Evolutionary conservation across 2,888 invertebrate genomes (phyloP).

Genomic region (Cabera pusaria): DNA sequence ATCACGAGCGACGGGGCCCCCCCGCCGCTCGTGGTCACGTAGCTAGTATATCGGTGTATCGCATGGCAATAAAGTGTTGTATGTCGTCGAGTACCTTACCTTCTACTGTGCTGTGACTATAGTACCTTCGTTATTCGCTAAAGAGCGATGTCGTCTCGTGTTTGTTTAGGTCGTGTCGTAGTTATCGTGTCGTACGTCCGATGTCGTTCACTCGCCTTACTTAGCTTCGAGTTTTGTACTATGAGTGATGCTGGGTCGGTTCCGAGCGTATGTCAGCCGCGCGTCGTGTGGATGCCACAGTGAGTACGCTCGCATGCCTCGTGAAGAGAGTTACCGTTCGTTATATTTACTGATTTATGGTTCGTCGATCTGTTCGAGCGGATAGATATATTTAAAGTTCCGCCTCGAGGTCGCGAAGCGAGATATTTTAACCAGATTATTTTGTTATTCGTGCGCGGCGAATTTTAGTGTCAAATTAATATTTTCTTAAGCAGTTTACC

Average conservation of each 20-base stretch:
- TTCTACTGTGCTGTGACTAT: constrained; percentile 28
- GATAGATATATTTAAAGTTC: constrained; percentile 17
- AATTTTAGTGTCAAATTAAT: constrained; percentile 49
- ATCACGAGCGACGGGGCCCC: constrained; percentile 18
- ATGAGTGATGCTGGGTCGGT: constrained; percentile 56
- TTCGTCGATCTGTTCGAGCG: constrained; percentile 18
- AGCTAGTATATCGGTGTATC: constrained; percentile 53
- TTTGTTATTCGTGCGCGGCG: constrained; percentile 46
- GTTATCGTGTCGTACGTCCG: constrained; percentile 31
- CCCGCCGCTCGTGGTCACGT: constrained; percentile 30
- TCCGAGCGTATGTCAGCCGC: constrained; percentile 39
- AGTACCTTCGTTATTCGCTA: constrained; percentile 22
- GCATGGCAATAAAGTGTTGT: constrained; percentile 56
- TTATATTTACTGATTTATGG: constrained; percentile 31
- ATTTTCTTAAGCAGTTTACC: constrained; percentile 70
- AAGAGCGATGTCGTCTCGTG: constrained; percentile 11
- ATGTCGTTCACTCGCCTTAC: constrained; percentile 43
- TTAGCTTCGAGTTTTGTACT: constrained; percentile 45
- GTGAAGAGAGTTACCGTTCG: constrained; percentile 43
- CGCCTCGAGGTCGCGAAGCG: constrained; percentile 23
- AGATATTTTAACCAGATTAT: constrained; percentile 65
- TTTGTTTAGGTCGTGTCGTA: constrained; percentile 15
- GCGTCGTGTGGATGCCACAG: constrained; percentile 64
- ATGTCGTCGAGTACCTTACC: constrained; percentile 23
- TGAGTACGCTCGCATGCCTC: constrained; percentile 44